Conservation (phyloP, 1,140 invertebrate species). For the Melipona quadrifasciata region DNA sequence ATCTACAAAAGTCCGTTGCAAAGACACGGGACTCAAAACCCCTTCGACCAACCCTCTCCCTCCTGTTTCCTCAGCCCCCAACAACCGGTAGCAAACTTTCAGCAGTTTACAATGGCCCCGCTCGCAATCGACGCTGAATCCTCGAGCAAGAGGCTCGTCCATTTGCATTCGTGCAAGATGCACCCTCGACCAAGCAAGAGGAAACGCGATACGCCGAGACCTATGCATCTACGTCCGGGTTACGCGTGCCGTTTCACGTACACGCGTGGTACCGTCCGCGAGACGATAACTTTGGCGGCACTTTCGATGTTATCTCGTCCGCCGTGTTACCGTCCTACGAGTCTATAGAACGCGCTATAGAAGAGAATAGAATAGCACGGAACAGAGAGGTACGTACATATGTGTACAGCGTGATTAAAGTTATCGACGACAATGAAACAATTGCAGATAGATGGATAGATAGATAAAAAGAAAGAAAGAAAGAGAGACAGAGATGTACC, state of each 20-base stretch:
- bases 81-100: not conserved
- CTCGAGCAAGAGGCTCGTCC: not conserved
- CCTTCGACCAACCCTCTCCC: not conserved
- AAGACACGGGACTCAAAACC: not conserved
- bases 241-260: slow-evolving; percentile 29
- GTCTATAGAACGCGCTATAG: not conserved
- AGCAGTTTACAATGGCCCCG: not conserved
- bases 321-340: not conserved
- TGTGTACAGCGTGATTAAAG: slow-evolving; percentile 35
- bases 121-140: not conserved
- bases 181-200: slow-evolving; percentile 1
- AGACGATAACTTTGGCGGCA: slow-evolving; percentile 18
- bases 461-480: not conserved
- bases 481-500: not conserved
- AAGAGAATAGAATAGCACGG: not conserved
- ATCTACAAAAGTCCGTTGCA: not conserved
- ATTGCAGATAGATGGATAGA: no score
- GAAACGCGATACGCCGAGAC: slow-evolving; percentile 26
- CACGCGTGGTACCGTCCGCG: not conserved
- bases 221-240: slow-evolving; percentile 37
- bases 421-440: slow-evolving; percentile 38
- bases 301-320: slow-evolving; percentile 20
- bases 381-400: not conserved
- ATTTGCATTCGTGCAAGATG: slow-evolving; percentile 37
- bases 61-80: no score